Conservation (phyloP, 2,113 vertebrate genomes). For the Tetraodon nigroviridis region DNA sequence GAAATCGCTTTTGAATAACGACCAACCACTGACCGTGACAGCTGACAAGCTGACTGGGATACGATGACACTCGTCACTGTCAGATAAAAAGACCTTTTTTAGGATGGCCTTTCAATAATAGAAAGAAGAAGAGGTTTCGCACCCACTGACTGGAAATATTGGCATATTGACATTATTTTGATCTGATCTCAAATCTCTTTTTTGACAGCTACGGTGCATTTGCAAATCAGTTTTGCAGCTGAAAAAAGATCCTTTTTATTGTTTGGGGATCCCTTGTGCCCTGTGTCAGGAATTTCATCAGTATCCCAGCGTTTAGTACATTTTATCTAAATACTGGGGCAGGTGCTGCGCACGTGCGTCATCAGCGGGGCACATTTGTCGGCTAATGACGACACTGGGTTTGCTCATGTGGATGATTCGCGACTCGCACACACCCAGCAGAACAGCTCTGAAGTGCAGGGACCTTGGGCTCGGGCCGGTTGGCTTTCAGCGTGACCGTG, state of each 20-base stretch:
- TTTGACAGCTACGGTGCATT: no score
- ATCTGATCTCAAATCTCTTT: no score
- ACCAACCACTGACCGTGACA: slow-evolving; percentile 6
- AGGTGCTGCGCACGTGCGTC: slow-evolving; percentile 33
- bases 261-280: background rate
- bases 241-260: no score
- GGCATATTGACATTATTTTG: no score
- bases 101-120: background rate
- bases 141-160: no score
- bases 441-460: slow-evolving; percentile 21
- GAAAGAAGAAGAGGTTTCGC: background rate
- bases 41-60: background rate
- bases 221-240: no score
- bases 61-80: background rate
- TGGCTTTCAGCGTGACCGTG: slow-evolving; percentile 51
- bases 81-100: background rate
- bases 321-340: slow-evolving; percentile 9
- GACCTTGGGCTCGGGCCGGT: slow-evolving; percentile 23
- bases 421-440: slow-evolving; percentile 12
- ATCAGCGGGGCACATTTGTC: slow-evolving; percentile 22
- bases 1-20: slow-evolving; percentile 8
- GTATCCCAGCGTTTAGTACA: slow-evolving; percentile 7
- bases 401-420: slow-evolving; percentile 35
- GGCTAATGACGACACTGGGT: background rate
- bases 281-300: slow-evolving; percentile 5